Percentiles rank a stretch among this genome's conserved stretches.
Evolutionary conservation across 1,140 invertebrate species (phyloP).

Genomic region (Zaprionus lachaisei): DNA sequence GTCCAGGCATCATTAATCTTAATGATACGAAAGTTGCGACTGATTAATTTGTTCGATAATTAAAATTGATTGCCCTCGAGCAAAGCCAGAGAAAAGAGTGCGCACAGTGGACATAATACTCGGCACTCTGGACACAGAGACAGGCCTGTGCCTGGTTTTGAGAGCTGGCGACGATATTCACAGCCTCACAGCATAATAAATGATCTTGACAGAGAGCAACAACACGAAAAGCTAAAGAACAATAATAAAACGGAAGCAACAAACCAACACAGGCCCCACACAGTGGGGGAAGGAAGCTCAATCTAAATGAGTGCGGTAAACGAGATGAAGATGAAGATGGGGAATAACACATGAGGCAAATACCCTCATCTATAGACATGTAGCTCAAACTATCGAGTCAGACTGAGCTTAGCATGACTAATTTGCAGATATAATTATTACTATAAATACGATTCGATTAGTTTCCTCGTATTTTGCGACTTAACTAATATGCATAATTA

Average conservation of each 20-base stretch:
- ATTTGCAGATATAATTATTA: not conserved
- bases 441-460: not conserved
- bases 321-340: not conserved
- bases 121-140: not conserved
- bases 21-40: conserved; percentile 79
- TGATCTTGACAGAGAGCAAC: conserved; percentile 54
- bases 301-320: conserved; percentile 35
- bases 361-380: not conserved
- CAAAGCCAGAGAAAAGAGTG: conserved; percentile 37
- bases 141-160: not conserved
- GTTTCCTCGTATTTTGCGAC: not conserved
- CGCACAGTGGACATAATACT: conserved; percentile 15
- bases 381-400: not conserved
- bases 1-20: conserved; percentile 73
- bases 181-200: conserved; percentile 50
- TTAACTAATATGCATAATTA: conserved; percentile 3
- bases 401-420: not conserved
- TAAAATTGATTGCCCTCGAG: conserved; percentile 72
- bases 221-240: conserved; percentile 13
- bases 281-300: conserved; percentile 44
- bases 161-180: conserved; percentile 40
- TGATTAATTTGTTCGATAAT: conserved; percentile 82
- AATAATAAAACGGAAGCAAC: conserved; percentile 64
- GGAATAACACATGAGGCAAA: not conserved
- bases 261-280: conserved; percentile 5